Evolutionary conservation across 2,888 invertebrate genomes (phyloP).

Genomic region (Bombylius discolor): DNA sequence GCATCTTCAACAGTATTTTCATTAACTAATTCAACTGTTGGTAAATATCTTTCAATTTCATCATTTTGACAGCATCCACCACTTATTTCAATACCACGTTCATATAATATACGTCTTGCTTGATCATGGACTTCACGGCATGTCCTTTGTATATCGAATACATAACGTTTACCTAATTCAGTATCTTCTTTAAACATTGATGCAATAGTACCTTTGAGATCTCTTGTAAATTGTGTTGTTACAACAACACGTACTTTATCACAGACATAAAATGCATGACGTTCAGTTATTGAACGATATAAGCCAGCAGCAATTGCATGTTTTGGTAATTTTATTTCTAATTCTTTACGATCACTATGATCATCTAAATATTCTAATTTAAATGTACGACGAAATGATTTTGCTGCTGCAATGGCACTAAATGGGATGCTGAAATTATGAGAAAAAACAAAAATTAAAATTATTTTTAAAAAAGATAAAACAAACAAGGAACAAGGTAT

Average conservation of each 20-base stretch:
- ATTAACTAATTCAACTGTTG: slow-evolving; percentile 17
- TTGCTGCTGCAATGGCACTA: slow-evolving; percentile 67
- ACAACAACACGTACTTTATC: slow-evolving; percentile 81
- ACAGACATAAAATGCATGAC: slow-evolving; percentile 85
- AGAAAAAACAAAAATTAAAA: background rate
- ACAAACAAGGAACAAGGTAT: no score
- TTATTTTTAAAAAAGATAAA: background rate
- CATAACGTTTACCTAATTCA: slow-evolving; percentile 74
- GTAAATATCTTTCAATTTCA: slow-evolving; percentile 16
- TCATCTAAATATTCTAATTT: slow-evolving; percentile 61
- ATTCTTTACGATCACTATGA: slow-evolving; percentile 48
- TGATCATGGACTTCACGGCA: slow-evolving; percentile 83
- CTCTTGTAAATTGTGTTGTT: slow-evolving; percentile 76
- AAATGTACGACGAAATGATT: slow-evolving; percentile 59
- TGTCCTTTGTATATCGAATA: slow-evolving; percentile 79
- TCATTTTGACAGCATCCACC: slow-evolving; percentile 16
- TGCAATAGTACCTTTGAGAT: slow-evolving; percentile 78
- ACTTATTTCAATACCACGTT: slow-evolving; percentile 32
- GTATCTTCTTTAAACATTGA: slow-evolving; percentile 85
- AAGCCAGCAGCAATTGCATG: slow-evolving; percentile 69
- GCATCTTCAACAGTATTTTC: slow-evolving; percentile 28
- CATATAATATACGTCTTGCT: slow-evolving; percentile 61
- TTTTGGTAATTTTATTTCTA: slow-evolving; percentile 70
- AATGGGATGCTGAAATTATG: slow-evolving; percentile 55
- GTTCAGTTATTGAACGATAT: slow-evolving; percentile 78